A percentile compares a stretch with the other conserved stretches of the same genome.
Evolutionary conservation across 2,888 invertebrate genomes (phyloP).

Genomic region (Aleiodes testaceus): DNA sequence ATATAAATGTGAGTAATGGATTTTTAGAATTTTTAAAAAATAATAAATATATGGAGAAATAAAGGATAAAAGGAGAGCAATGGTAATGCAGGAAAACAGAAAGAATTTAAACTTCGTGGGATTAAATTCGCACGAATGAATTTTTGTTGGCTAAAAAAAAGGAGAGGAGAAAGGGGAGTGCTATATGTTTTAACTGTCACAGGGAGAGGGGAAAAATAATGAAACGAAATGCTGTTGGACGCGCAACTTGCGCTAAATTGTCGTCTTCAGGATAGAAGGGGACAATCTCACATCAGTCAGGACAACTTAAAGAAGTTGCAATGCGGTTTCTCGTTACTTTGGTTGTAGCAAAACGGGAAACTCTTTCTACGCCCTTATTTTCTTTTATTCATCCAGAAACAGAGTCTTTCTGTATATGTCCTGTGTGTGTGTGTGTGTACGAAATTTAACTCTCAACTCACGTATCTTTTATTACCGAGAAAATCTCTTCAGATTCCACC

Average conservation of each 20-base stretch:
- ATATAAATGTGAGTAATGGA: constrained; percentile 3
- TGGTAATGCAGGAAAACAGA: neutral
- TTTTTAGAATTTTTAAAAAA: neutral
- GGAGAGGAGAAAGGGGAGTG: neutral
- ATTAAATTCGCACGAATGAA: constrained; percentile 21
- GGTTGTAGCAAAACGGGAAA: constrained; percentile 33
- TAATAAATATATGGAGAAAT: constrained; percentile 5
- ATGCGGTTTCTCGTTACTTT: constrained; percentile 40
- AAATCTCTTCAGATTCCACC: too few relatives aligned
- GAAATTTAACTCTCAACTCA: constrained; percentile 34
- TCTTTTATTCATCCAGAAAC: constrained; percentile 3
- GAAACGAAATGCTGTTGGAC: constrained; percentile 39
- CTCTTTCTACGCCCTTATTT: constrained; percentile 17
- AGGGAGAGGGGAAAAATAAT: constrained; percentile 21
- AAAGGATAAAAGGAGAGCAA: neutral
- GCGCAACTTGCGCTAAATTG: constrained; percentile 42
- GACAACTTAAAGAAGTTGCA: constrained; percentile 47
- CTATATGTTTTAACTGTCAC: constrained; percentile 23
- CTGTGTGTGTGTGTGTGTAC: neutral
- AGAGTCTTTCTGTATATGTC: too few relatives aligned
- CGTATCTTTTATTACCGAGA: constrained; percentile 4
- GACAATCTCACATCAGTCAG: constrained; percentile 49
- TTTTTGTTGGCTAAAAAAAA: neutral
- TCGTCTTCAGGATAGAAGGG: constrained; percentile 37
- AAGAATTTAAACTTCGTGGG: constrained; percentile 16